phyloP scores from a whole-genome alignment of 2,888 invertebrate species.

The Imbricaverruca yamaguchii region DNA sequence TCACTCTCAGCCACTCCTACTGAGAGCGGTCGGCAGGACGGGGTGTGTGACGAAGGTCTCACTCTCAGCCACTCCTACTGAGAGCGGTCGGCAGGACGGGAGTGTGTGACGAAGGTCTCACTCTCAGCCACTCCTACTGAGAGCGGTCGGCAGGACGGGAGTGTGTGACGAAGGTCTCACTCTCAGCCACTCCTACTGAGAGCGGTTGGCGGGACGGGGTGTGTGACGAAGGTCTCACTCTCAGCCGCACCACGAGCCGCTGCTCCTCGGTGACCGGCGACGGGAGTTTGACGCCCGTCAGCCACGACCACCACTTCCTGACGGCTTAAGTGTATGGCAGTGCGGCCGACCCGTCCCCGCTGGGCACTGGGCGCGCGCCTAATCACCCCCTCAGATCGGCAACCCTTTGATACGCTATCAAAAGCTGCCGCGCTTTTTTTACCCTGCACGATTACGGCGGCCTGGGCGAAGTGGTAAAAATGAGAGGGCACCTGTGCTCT shows the following conservation, averaged over 20 bases:
- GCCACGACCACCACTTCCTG: neutral
- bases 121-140: too few species aligned
- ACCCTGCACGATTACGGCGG: neutral
- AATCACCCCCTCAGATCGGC: neutral
- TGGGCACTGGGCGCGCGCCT: neutral
- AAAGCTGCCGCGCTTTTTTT: neutral
- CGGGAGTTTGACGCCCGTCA: neutral
- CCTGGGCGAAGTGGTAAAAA: neutral
- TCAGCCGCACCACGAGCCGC: too few species aligned
- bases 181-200: neutral
- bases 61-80: too few species aligned
- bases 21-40: too few species aligned
- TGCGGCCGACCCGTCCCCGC: neutral
- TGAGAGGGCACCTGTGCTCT: neutral
- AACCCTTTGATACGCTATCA: conserved; percentile 3
- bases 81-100: too few species aligned
- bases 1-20: too few species aligned
- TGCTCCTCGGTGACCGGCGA: neutral
- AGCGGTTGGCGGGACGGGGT: neutral
- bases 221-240: neutral
- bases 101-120: too few species aligned
- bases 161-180: too few species aligned
- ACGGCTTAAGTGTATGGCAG: neutral
- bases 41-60: too few species aligned
- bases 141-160: too few species aligned